Evolutionary conservation across 2,113 vertebrate genomes (phyloP), one percentile per base, ranked within the genome.

Genomic region (Coregonus clupeaformis): DNA sequence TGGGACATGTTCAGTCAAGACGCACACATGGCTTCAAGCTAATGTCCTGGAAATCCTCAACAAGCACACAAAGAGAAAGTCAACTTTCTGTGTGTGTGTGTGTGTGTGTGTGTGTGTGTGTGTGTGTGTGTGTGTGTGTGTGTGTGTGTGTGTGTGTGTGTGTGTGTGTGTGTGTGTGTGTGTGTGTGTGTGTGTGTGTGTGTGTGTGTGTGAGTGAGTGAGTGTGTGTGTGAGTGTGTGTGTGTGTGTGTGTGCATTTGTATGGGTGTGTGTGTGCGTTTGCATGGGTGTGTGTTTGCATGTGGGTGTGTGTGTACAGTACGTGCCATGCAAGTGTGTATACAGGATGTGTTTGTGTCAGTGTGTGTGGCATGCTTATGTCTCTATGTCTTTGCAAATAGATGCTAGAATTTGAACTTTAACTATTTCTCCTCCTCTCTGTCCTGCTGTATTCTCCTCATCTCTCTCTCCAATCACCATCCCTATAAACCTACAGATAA

Each of bases 31-130:
- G 69, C 83, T 82, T 79, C 55, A n/a, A 76, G 74, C 71, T 86
- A 89, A 86, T 89, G 85, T 89, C 24, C 86, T 86, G 85, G 84
- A 91, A 91, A 88, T 85, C 87, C 88, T 84, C 69, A 18, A 73
- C 73, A 69, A 47, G 69, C 67, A 68, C 59, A 68, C 59, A 77
- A 45, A 69, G 69, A 73, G 18, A 64, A 29, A 78, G 79, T 70
- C 86, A 82, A 82, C 77, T 29, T 1, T 52, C 45, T 68, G 45
- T 45, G 1, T 62, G 27, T 24, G 29, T 6, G 45, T 2, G 72
- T 66, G 30, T 59, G 69, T 62, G 3, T 32, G 27, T 22, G 59
- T 60, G 59, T 22, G 68, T 62, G 49, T 42, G 11, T 59, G 0
- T n/a, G n/a, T n/a, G n/a, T n/a, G 27, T 22, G 60, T 63, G 60